Percentiles rank a stretch among this genome's conserved stretches.
These are phyloP conservation scores for Microchrysa polita DNA, from an alignment of 2,888 invertebrate genomes.

Conservation along the genomic window DNA sequence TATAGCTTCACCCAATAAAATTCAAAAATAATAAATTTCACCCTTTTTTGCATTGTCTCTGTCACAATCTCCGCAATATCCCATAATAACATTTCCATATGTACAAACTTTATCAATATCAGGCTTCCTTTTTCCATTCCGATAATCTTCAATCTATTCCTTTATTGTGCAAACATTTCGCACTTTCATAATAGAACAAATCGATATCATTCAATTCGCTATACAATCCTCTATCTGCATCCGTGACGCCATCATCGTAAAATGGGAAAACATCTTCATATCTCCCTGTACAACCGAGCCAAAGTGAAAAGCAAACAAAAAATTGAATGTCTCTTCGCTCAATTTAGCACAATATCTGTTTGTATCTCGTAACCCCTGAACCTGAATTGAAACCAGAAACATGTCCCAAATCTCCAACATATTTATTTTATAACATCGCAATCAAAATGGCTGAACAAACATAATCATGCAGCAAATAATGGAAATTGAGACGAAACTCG, in stretches of 20 bases:
- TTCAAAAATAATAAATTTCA: no score
- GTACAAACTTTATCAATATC: no score
- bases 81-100: no score
- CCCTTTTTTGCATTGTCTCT: no score
- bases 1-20: no score
- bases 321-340: constrained; percentile 54
- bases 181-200: constrained; percentile 17
- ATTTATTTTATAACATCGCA: constrained; percentile 66
- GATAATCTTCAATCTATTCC: no score
- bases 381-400: constrained; percentile 25
- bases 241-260: constrained; percentile 22
- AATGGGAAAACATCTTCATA: constrained; percentile 15
- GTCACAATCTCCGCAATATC: no score
- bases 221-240: not conserved
- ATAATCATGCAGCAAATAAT: constrained; percentile 58
- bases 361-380: constrained; percentile 30
- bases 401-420: constrained; percentile 46
- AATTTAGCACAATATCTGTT: constrained; percentile 56
- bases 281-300: no score
- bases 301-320: constrained; percentile 41
- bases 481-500: constrained; percentile 32
- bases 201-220: constrained; percentile 22
- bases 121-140: no score
- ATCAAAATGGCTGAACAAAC: constrained; percentile 66
- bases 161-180: not conserved